Percentiles rank a stretch among this genome's conserved stretches.
These are phyloP conservation scores for Sarotherodon lohbergeri DNA, from an alignment of 2,113 vertebrate genomes.

Conservation along the genomic window DNA sequence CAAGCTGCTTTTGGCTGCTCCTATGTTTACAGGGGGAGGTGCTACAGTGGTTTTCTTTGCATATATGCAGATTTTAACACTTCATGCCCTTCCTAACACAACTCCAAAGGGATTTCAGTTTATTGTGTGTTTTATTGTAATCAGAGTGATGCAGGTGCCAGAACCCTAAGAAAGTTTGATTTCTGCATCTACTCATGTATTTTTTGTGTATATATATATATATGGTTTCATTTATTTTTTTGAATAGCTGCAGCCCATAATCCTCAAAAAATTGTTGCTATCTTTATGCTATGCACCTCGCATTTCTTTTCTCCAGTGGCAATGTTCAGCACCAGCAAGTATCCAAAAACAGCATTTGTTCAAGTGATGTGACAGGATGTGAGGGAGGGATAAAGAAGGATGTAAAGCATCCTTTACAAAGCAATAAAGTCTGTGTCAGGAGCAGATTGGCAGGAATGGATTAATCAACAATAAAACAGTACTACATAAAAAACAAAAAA, in stretches of 20 bases:
- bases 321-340: not conserved
- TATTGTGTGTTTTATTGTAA: not conserved
- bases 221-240: not conserved
- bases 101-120: not conserved
- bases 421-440: not conserved
- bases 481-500: not conserved
- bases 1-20: not conserved
- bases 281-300: not conserved
- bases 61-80: not conserved
- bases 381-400: not conserved
- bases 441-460: not conserved
- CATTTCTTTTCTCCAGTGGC: not conserved
- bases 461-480: not conserved
- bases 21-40: not conserved
- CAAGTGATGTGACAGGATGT: not conserved
- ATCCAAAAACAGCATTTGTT: not conserved
- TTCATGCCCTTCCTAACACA: not conserved
- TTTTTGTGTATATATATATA: not conserved
- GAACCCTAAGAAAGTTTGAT: not conserved
- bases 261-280: not conserved
- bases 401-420: not conserved
- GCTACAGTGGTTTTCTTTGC: not conserved
- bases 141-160: not conserved
- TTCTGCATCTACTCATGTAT: not conserved
- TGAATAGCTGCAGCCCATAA: not conserved